Conservation (phyloP, 2,888 invertebrate genomes). For the Andrena trimmerana region DNA sequence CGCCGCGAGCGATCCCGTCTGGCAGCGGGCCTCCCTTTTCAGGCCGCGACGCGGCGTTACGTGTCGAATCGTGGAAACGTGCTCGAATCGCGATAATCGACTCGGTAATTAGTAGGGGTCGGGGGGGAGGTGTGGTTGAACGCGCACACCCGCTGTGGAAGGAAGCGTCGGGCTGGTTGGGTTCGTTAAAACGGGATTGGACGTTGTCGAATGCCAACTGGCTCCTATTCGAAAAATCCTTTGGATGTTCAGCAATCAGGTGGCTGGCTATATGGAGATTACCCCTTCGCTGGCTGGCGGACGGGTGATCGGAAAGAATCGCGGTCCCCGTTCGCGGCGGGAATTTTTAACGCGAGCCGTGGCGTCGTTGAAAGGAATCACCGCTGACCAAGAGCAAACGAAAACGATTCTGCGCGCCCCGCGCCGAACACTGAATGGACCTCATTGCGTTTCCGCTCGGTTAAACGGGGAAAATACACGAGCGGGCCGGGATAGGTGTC, state of each 20-base stretch:
- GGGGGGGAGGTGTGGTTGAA: neutral
- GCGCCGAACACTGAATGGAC: slow-evolving; percentile 34
- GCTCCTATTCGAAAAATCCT: no score
- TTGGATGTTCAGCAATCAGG: no score
- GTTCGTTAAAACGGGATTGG: neutral
- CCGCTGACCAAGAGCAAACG: neutral
- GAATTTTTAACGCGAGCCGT: neutral
- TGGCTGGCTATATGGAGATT: no score
- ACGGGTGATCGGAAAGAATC: neutral
- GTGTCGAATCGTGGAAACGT: slow-evolving; percentile 15
- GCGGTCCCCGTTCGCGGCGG: neutral
- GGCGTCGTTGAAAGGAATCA: neutral
- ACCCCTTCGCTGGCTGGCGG: no score
- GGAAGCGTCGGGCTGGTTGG: neutral
- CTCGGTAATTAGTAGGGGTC: neutral
- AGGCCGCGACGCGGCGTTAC: neutral
- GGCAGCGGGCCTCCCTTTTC: slow-evolving; percentile 8
- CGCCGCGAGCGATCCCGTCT: slow-evolving; percentile 17
- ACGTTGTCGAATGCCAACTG: neutral
- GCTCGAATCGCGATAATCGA: slow-evolving; percentile 8
- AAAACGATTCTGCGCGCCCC: slow-evolving; percentile 28
- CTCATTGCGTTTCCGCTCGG: slow-evolving; percentile 61
- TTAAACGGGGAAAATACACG: slow-evolving; percentile 54
- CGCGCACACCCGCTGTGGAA: neutral
- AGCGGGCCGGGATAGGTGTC: slow-evolving; percentile 33